phyloP scores from a whole-genome alignment of 2,113 vertebrate species.

The Cathartes aura region DNA sequence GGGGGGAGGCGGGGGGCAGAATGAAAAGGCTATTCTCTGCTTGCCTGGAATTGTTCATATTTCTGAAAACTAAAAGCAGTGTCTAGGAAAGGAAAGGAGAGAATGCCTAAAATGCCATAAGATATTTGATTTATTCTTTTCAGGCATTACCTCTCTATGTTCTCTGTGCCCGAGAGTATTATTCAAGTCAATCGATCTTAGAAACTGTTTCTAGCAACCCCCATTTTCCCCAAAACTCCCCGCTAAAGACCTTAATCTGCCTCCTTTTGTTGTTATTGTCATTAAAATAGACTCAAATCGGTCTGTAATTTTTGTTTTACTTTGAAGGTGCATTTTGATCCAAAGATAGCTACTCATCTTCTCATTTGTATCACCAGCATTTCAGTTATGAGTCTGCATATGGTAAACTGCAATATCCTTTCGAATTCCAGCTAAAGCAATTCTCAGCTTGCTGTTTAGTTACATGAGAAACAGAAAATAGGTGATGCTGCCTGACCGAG shows the following conservation, averaged over 20 bases:
- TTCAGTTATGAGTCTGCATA: background rate
- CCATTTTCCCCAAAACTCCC: background rate
- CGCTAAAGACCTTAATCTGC: background rate
- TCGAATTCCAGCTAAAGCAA: background rate
- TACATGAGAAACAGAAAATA: background rate
- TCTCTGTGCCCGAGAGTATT: background rate
- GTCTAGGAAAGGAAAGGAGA: slow-evolving; percentile 22
- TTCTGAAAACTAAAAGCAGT: slow-evolving; percentile 52
- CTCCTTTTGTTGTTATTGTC: background rate
- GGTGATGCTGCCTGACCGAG: background rate
- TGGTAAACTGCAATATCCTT: background rate
- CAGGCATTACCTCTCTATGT: background rate
- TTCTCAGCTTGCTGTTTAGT: background rate
- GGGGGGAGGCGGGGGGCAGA: slow-evolving; percentile 42
- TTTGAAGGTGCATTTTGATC: background rate
- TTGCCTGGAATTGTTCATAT: slow-evolving; percentile 83
- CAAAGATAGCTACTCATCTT: background rate
- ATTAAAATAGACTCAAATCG: background rate
- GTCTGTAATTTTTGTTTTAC: background rate
- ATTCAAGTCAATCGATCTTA: slow-evolving; percentile 5
- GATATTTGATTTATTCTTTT: slow-evolving; percentile 48
- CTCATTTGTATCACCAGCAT: background rate
- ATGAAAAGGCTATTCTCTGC: slow-evolving; percentile 83
- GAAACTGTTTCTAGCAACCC: slow-evolving; percentile 8
- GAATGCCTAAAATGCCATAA: background rate